A percentile compares a stretch with the other conserved stretches of the same genome.
phyloP scores from a whole-genome alignment of 2,888 invertebrate species.

The Thera britannica region DNA sequence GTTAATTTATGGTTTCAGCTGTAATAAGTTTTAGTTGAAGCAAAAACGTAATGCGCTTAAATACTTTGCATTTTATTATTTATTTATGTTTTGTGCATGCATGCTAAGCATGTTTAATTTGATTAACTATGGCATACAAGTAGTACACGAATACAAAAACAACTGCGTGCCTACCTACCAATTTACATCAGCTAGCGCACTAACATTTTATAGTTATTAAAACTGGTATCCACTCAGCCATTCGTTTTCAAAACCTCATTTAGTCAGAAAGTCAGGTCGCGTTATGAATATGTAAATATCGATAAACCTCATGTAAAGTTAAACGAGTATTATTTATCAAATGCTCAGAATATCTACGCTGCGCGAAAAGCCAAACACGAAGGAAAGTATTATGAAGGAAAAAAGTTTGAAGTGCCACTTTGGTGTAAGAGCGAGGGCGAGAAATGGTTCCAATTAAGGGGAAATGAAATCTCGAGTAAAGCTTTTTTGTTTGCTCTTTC shows the following conservation, averaged over 20 bases:
- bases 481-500: slow-evolving; percentile 21
- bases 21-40: slow-evolving; percentile 6
- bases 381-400: slow-evolving; percentile 25
- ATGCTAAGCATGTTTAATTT: background rate
- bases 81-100: background rate
- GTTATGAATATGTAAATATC: slow-evolving; percentile 26
- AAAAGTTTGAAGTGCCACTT: slow-evolving; percentile 33
- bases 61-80: background rate
- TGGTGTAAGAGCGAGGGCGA: slow-evolving; percentile 29
- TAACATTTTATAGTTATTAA: slow-evolving; percentile 12
- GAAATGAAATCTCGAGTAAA: slow-evolving; percentile 33
- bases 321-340: slow-evolving; percentile 25
- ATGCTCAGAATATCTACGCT: slow-evolving; percentile 4
- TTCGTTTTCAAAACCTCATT: slow-evolving; percentile 22
- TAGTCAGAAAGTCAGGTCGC: slow-evolving; percentile 22
- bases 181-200: background rate
- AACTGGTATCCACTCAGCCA: slow-evolving; percentile 8
- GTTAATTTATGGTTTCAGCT: slow-evolving; percentile 10
- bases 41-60: background rate
- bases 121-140: background rate
- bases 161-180: background rate
- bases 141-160: background rate
- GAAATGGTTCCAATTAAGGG: slow-evolving; percentile 35
- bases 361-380: slow-evolving; percentile 20
- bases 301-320: slow-evolving; percentile 24